Evolutionary conservation across 2,888 invertebrate species (phyloP).

Genomic region (Pemphredon lugubris): DNA sequence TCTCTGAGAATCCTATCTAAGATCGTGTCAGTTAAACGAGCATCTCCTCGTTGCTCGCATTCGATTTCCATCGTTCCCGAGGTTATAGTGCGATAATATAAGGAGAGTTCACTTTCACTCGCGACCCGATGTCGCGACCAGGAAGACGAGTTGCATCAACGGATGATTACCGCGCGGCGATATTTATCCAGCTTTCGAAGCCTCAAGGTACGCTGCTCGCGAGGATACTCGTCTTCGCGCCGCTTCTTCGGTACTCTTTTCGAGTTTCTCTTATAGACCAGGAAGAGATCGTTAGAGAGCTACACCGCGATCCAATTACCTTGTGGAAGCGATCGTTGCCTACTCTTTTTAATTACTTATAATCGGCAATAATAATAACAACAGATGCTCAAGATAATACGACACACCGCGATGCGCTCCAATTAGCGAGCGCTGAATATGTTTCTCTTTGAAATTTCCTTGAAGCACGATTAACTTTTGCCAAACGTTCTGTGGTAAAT

Average conservation of each 20-base stretch:
- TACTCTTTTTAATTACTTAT: constrained; percentile 15
- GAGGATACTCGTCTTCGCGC: constrained; percentile 10
- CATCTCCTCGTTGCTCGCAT: constrained; percentile 43
- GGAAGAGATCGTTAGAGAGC: background rate
- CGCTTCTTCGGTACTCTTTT: background rate
- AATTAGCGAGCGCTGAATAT: too few species aligned
- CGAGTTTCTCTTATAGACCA: constrained; percentile 17
- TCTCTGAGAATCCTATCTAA: background rate
- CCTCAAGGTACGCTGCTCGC: constrained; percentile 15
- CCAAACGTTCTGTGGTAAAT: too few species aligned
- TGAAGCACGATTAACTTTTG: too few species aligned
- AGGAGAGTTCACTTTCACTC: constrained; percentile 74
- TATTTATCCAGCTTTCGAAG: constrained; percentile 60
- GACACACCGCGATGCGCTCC: background rate
- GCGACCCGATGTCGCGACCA: constrained; percentile 68
- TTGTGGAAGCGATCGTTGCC: constrained; percentile 1
- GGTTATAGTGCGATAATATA: constrained; percentile 62
- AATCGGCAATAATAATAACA: constrained; percentile 22
- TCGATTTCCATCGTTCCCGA: constrained; percentile 67
- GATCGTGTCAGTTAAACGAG: constrained; percentile 2
- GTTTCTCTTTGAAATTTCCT: too few species aligned
- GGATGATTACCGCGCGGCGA: constrained; percentile 51
- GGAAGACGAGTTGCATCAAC: constrained; percentile 71
- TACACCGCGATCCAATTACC: constrained; percentile 7
- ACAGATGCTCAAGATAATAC: constrained; percentile 12